Base-by-base conservation (phyloP, 2,113 vertebrate genomes). In the Cettia cetti region DNA sequence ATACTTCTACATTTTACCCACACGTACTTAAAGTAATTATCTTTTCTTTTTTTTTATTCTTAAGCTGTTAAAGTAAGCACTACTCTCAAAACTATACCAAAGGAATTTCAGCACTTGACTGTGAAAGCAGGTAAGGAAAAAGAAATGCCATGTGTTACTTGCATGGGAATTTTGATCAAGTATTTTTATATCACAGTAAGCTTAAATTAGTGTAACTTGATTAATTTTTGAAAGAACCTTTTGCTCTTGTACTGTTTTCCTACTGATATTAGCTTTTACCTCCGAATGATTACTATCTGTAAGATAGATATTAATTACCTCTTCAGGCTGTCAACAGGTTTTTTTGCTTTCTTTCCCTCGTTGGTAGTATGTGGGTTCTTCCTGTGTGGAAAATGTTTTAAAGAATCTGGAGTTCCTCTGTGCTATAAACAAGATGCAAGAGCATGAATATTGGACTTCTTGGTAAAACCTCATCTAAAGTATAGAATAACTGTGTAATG, bases 121-220 rank as follows among this genome's bases (percentile, higher is more conserved):
- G 82, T 97, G 90, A 98, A 98, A 93, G 86, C 97, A 98, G 98
- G 98, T 98, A 98, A 97, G 96, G 95, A 89, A 86, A 94, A 95
- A 90, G 24, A 77, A 66, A 88, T 47, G 44, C 61, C 17, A 54
- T 5, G 6, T 71, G 13, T 74, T 76, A 54, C 60, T 93, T 90
- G 27, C 39, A 37, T 44, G 54, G 82, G 39, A 80, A 88, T 78
- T 88, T 86, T 6, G 4, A 37, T 31, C 6, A 64, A 68, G 31
- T 63, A n/a, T 60, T 81, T 88, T 52, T 72, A 1, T 57, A 50
- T 78, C 37, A 56, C 28, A 40, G 9, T 31, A 40, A 76, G 7
- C 26, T 39, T 50, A 61, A 65, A 39, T 56, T 23, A 71, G 11
- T 33, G 12, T 50, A 44, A 57, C 27, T 65, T 50, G 17, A 49